These are phyloP conservation scores for Blera fallax DNA, from an alignment of 2,888 invertebrate species.

Conservation along the genomic window DNA sequence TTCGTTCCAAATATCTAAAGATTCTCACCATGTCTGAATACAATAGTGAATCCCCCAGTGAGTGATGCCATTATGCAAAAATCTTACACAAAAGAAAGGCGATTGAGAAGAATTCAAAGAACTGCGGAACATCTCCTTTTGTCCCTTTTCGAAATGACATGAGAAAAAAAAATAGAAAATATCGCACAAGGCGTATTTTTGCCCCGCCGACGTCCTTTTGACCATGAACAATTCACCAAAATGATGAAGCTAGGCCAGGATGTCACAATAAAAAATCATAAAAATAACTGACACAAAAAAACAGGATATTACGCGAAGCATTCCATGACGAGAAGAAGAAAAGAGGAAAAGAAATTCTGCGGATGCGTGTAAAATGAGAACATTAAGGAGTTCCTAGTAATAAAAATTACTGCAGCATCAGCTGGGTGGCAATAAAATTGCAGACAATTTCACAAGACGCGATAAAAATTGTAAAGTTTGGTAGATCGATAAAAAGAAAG, in stretches of 20 bases:
- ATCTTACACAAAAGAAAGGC: constrained; percentile 4
- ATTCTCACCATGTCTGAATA: neutral
- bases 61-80: constrained; percentile 20
- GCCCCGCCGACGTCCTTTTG: neutral
- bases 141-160: neutral
- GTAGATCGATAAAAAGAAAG: neutral
- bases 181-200: neutral
- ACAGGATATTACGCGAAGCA: neutral
- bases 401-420: neutral
- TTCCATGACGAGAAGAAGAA: neutral
- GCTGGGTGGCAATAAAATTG: constrained; percentile 19
- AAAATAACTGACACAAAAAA: constrained; percentile 20
- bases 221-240: neutral
- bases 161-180: neutral
- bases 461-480: neutral
- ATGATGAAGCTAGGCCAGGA: constrained; percentile 14
- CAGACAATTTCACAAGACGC: neutral
- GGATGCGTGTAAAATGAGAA: constrained; percentile 13
- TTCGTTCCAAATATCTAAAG: neutral
- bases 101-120: constrained; percentile 20
- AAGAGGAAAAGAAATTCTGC: neutral
- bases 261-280: constrained; percentile 5
- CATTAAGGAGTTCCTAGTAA: constrained; percentile 5
- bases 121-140: constrained; percentile 12
- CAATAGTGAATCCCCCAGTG: neutral